Evolutionary conservation across 2,797 vertebrate genomes (phyloP), one percentile per base, ranked within the genome.

Genomic region (Sebastes oblongus): DNA sequence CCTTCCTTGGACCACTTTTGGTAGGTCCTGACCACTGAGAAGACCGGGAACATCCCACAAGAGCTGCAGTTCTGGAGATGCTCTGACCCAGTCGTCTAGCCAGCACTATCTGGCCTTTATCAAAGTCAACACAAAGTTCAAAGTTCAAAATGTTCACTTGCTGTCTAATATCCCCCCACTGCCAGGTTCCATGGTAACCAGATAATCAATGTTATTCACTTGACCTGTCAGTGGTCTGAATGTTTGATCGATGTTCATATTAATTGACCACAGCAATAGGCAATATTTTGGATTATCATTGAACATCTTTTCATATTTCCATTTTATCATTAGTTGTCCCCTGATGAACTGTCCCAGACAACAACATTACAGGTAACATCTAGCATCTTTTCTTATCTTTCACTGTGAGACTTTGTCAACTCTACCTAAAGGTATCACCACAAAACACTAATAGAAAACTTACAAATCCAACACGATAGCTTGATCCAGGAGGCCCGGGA

Each of bases 381-480:
- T 8, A 1, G 6, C n/a, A 42, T 22, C 25, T 14, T 34, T 59
- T 59, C 18, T 9, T 11, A 24, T 61, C 29, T 20, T 13, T 67
- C 6, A 60, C 8, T 27, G 32, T 30, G 5, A 73, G 6, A 66
- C 10, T 29, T 25, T 24, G 20, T 20, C 5, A 9, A 27, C 16
- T 75, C 8, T 18, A 11, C n/a, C 29, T 56, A 69, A 59, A 55
- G 2, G 6, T 14, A 72, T 77, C 34, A 32, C 66, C 5, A n/a
- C 2, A 34, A 70, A 71, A 39, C 18, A 46, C 4, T 3, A 24
- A 50, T 6, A 4, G 12, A 64, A 6, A 75, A 97, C 98, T 97
- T 91, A 99, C 98, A 95, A 99, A 98, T 92, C 97, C 98, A 78
- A 89, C 95, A 1, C 90, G 90, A 0, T 94, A 94, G 85, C 94